Evolutionary conservation across 2,113 vertebrate species (phyloP).

Genomic region (Cryptotis parvus): DNA sequence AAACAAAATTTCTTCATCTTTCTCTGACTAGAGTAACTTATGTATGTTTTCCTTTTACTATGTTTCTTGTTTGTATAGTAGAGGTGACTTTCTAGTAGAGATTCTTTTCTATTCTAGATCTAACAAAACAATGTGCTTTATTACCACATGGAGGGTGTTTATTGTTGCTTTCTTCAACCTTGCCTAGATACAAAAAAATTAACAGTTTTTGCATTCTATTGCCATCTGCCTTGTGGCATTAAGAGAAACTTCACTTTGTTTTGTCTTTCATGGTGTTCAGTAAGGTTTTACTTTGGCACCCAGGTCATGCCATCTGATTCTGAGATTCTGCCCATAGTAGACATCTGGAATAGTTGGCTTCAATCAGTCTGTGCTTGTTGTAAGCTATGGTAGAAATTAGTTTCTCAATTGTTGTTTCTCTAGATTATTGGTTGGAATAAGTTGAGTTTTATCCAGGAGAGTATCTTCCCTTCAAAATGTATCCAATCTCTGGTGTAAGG

Average conservation of each 20-base stretch:
- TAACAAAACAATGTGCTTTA: conserved; percentile 20
- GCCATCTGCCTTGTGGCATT: conserved; percentile 73
- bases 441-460: conserved; percentile 28
- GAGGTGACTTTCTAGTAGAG: neutral
- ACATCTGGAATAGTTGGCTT: conserved; percentile 75
- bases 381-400: conserved; percentile 31
- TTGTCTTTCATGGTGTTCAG: conserved; percentile 62
- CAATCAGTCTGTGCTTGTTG: conserved; percentile 54
- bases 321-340: conserved; percentile 21
- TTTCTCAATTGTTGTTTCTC: conserved; percentile 46
- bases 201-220: conserved; percentile 68
- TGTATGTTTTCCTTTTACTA: neutral
- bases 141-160: conserved; percentile 41
- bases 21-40: neutral
- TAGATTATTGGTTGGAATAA: conserved; percentile 50
- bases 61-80: neutral
- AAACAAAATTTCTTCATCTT: neutral
- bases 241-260: conserved; percentile 68
- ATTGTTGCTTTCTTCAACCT: conserved; percentile 34
- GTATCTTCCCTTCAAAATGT: conserved; percentile 58
- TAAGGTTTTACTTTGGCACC: conserved; percentile 63
- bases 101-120: conserved; percentile 3
- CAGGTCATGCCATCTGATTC: conserved; percentile 67
- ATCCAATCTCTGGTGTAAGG: neutral
- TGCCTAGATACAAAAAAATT: conserved; percentile 46